phyloP scores from a whole-genome alignment of 1,140 invertebrate species.

The Hyphantria cunea region DNA sequence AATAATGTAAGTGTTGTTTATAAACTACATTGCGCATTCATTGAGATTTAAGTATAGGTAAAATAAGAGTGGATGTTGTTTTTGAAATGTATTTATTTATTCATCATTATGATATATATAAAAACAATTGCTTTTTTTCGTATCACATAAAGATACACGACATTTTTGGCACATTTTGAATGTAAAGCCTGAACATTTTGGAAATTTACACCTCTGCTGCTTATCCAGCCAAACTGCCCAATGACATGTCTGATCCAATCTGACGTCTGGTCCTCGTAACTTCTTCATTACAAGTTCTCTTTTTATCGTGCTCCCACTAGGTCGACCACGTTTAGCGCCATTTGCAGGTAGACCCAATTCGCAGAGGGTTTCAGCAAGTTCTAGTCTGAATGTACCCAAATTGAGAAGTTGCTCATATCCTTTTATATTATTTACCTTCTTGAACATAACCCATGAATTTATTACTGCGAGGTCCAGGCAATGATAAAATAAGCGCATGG shows the following conservation, averaged over 20 bases:
- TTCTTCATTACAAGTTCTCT: conserved; percentile 3
- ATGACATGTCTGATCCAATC: conserved; percentile 3
- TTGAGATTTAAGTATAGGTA: neutral
- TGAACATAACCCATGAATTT: conserved; percentile 3
- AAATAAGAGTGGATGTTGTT: conserved; percentile 2
- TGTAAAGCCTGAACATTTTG: neutral
- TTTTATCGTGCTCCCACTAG: conserved; percentile 8
- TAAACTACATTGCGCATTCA: conserved; percentile 3
- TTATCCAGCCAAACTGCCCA: conserved; percentile 3
- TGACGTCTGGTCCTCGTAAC: conserved; percentile 1
- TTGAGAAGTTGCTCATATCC: neutral
- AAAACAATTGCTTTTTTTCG: conserved; percentile 2
- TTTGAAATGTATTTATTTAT: conserved; percentile 2
- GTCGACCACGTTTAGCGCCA: conserved; percentile 1
- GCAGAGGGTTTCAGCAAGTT: conserved; percentile 1
- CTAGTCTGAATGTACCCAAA: conserved; percentile 1
- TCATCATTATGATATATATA: neutral
- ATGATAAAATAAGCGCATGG: conserved; percentile 3
- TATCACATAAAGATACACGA: conserved; percentile 3
- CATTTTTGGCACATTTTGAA: conserved; percentile 3
- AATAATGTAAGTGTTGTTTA: conserved; percentile 2
- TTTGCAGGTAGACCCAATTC: conserved; percentile 1
- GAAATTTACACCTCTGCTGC: conserved; percentile 1
- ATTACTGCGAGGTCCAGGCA: neutral
- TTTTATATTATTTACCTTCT: conserved; percentile 4